Base-by-base conservation (phyloP, 1,140 invertebrate species). In the Elymnias hypermnestra region DNA sequence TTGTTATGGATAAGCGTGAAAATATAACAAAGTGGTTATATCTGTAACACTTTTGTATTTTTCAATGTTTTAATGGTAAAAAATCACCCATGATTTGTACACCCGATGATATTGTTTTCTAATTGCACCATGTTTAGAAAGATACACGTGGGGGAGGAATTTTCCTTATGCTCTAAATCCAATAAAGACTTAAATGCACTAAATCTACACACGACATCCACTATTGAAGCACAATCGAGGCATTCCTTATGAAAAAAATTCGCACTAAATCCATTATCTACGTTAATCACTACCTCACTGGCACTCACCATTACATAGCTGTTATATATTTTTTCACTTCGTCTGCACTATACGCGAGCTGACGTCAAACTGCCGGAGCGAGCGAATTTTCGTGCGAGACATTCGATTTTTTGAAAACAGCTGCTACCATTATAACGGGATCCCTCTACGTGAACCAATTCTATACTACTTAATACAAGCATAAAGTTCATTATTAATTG, bases 281-380 rank as follows among this genome's bases (percentile, higher is more conserved):
- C 61, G 26, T 63, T 59, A 59, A 54, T 63, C 60, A 53, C 42
- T 62, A 49, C 55, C 60, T 38, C 44, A 42, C 49, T 53, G 44
- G 44, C 57, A 82, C 77, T 82, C 72, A 82, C 77, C 78, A 83
- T 76, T 66, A 83, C 78, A 83, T 82, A 54, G 62, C 63, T 54
- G 70, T 49, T 53, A 53, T 45, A 10, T 43, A 48, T 39, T 38
- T 58, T 41, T 43, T 44, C 43, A 44, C 33, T 41, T 48, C 64
- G 72, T 68, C 62, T 63, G 63, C 69, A 53, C 72, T 44, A 50
- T 48, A 51, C 52, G 45, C 60, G 50, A 63, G 48, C 63, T 76
- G 68, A 72, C 70, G 75, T 78, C 66, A 78, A 47, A 83, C 75
- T 82, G 62, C 46, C 48, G 42, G 56, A 40, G 57, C 56, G 71